These are phyloP conservation scores for Aspidiotus rigidus DNA, from an alignment of 2,888 invertebrate species.

Conservation along the genomic window DNA sequence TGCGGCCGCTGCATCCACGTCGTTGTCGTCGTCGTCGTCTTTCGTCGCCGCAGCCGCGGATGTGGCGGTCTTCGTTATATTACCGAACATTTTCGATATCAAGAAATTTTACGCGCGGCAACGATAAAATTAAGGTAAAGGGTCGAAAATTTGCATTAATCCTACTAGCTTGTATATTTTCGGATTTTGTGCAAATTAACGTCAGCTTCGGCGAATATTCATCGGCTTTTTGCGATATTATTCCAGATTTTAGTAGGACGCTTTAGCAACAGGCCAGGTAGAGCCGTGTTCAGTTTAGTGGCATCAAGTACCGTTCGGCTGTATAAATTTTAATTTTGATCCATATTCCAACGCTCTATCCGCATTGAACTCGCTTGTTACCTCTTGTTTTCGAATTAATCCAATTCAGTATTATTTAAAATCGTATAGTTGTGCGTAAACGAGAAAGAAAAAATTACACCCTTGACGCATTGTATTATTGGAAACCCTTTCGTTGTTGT, in stretches of 20 bases:
- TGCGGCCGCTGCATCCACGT: no score
- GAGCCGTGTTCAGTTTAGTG: neutral
- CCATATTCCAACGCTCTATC: neutral
- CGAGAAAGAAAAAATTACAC: no score
- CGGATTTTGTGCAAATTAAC: constrained; percentile 29
- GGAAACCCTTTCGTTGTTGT: no score
- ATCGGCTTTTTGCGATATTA: constrained; percentile 2
- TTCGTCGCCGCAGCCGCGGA: no score
- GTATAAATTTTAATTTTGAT: constrained; percentile 2
- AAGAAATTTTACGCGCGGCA: constrained; percentile 1
- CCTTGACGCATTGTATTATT: no score
- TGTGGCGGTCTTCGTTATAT: no score
- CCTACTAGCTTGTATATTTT: constrained; percentile 24
- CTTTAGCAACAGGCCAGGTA: neutral
- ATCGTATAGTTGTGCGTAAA: no score
- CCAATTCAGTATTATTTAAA: no score
- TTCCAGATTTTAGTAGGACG: neutral
- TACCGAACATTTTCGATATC: neutral
- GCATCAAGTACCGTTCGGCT: neutral
- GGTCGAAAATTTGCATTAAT: constrained; percentile 29
- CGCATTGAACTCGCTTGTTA: no score
- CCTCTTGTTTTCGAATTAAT: no score
- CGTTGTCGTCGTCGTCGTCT: no score
- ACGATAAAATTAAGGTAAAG: constrained; percentile 3
- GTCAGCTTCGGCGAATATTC: constrained; percentile 26